Conservation (phyloP, 2,888 invertebrate genomes). For the Machimus atricapillus region DNA sequence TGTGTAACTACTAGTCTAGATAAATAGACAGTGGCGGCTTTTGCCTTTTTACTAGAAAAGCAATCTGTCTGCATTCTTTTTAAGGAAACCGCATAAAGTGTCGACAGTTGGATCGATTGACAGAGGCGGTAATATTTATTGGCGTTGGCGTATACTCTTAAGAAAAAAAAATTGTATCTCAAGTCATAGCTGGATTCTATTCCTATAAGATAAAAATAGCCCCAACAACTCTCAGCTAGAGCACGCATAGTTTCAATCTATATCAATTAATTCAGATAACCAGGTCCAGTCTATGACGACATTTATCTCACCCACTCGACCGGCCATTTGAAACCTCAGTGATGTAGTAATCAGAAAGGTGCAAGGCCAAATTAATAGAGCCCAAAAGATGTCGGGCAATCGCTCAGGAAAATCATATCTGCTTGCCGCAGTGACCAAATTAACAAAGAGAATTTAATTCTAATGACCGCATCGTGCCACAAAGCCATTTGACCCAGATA, state of each 20-base stretch:
- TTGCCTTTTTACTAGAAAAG: not conserved
- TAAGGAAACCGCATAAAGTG: not conserved
- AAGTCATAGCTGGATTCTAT: not conserved
- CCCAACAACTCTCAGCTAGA: not conserved
- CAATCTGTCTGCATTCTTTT: not conserved
- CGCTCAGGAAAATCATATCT: not conserved
- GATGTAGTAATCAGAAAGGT: not conserved
- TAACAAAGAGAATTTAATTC: not conserved
- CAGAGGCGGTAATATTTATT: not conserved
- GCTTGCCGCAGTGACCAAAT: not conserved
- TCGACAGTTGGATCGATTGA: not conserved
- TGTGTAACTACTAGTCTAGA: too few relatives aligned
- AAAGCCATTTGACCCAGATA: constrained; percentile 11
- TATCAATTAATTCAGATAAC: not conserved
- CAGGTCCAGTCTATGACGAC: not conserved
- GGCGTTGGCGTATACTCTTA: not conserved
- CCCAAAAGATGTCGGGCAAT: not conserved
- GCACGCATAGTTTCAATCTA: not conserved
- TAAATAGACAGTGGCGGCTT: not conserved
- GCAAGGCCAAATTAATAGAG: not conserved
- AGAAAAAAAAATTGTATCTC: not conserved
- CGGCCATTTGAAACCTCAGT: not conserved
- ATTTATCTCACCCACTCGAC: not conserved
- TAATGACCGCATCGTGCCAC: not conserved
- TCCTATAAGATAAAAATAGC: not conserved